Evolutionary conservation across 2,797 vertebrate species (phyloP).

Genomic region (Characodon lateralis): DNA sequence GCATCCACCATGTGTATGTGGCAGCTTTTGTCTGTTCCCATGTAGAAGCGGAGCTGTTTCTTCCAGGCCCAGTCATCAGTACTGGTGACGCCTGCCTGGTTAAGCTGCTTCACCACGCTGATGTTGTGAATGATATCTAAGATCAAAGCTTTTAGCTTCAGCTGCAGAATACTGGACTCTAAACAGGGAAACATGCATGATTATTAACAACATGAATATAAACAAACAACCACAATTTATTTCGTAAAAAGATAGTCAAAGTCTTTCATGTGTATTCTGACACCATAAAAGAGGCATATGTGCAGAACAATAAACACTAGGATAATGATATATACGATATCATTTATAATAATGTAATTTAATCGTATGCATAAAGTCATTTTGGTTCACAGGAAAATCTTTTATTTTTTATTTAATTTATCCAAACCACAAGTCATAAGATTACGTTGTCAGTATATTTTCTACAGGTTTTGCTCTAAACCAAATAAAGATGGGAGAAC

Average conservation of each 20-base stretch:
- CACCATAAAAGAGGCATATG: neutral
- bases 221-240: neutral
- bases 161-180: conserved; percentile 88
- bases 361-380: neutral
- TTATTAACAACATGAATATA: neutral
- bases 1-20: conserved; percentile 94
- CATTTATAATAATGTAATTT: neutral
- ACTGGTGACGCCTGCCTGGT: conserved; percentile 80
- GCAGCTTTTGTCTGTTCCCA: conserved; percentile 86
- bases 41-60: conserved; percentile 94
- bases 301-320: neutral
- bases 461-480: neutral
- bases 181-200: conserved; percentile 36
- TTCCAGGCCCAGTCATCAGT: conserved; percentile 92
- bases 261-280: neutral
- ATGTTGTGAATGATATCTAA: conserved; percentile 97
- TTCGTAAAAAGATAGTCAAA: neutral
- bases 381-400: neutral
- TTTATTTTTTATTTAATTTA: neutral
- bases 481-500: neutral
- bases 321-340: neutral
- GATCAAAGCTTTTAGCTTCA: conserved; percentile 95
- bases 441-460: neutral
- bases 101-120: conserved; percentile 90
- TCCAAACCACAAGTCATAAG: neutral